A percentile compares a stretch with the other conserved stretches of the same genome.
These are phyloP conservation scores for Thalassoma bifasciatum DNA, from an alignment of 2,113 vertebrate genomes.

Conservation along the genomic window DNA sequence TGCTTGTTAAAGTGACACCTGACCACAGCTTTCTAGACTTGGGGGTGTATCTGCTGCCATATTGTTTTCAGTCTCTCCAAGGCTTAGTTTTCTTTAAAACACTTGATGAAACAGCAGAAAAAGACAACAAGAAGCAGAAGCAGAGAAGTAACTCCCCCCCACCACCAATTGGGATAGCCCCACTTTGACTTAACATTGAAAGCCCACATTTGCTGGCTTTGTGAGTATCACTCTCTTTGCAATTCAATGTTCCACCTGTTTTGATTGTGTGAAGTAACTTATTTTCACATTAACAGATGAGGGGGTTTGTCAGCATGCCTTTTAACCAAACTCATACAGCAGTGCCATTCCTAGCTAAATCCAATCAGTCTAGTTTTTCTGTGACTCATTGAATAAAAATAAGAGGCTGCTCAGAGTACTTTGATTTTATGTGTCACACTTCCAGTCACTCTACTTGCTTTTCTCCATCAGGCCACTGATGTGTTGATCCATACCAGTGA, in stretches of 20 bases:
- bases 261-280: not conserved
- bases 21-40: not conserved
- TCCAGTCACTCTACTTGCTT: not conserved
- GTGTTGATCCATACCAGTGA: not conserved
- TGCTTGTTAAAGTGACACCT: not conserved
- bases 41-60: not conserved
- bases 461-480: not conserved
- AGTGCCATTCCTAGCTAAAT: not conserved
- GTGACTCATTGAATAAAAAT: not conserved
- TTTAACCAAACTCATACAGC: not conserved
- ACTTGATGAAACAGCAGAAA: not conserved
- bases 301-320: not conserved
- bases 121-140: not conserved
- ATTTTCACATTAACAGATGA: not conserved
- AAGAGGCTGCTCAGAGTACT: not conserved
- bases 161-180: too few relatives aligned
- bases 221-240: too few relatives aligned
- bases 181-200: too few relatives aligned
- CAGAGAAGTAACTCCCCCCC: too few relatives aligned
- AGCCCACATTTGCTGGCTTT: too few relatives aligned
- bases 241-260: not conserved
- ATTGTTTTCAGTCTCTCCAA: not conserved
- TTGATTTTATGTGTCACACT: not conserved
- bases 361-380: not conserved
- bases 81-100: not conserved